Conservation (phyloP, 1,140 invertebrate species). For the Berghia stephanieae region DNA sequence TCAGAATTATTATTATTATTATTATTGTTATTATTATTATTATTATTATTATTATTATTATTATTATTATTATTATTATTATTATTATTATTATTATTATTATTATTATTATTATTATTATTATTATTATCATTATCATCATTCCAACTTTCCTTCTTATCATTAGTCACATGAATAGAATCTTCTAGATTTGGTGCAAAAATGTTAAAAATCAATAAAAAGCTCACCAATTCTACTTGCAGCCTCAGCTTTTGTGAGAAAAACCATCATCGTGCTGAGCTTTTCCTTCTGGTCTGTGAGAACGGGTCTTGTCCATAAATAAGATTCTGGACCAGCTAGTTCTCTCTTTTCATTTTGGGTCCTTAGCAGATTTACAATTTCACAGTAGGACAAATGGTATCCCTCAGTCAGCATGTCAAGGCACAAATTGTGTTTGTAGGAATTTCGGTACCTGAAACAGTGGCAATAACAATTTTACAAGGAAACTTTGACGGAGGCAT, state of each 20-base stretch:
- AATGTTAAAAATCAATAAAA: background rate
- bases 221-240: conserved; percentile 53
- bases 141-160: background rate
- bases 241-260: conserved; percentile 60
- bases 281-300: conserved; percentile 62
- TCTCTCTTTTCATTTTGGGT: conserved; percentile 54
- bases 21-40: conserved; percentile 11
- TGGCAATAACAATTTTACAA: conserved; percentile 10
- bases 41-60: no score
- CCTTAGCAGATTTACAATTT: conserved; percentile 62
- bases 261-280: conserved; percentile 56
- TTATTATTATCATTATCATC: conserved; percentile 15
- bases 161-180: background rate
- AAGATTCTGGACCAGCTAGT: conserved; percentile 60
- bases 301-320: conserved; percentile 58
- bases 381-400: conserved; percentile 62
- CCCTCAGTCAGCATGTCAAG: conserved; percentile 64
- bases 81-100: conserved; percentile 25
- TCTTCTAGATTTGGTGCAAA: background rate
- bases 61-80: no score
- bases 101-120: conserved; percentile 3
- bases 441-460: conserved; percentile 58
- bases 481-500: no score
- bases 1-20: no score
- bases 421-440: conserved; percentile 65